Percentiles rank a stretch among this genome's conserved stretches.
phyloP scores from a whole-genome alignment of 35 echinoderm and acorn worm species.

The Hemicentrotus pulcherrimus region DNA sequence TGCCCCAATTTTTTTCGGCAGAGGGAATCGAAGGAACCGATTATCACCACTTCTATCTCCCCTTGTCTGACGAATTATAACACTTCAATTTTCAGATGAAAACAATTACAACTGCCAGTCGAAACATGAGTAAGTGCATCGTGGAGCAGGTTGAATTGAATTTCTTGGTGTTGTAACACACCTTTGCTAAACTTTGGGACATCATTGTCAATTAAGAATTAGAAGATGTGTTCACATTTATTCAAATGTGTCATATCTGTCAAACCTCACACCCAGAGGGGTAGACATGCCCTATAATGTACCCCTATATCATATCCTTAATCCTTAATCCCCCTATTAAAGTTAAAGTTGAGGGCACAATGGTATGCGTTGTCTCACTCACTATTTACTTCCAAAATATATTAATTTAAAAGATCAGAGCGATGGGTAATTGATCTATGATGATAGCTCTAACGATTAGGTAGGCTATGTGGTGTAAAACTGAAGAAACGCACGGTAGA shows the following conservation, averaged over 20 bases:
- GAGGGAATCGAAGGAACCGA: background rate
- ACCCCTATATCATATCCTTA: no score
- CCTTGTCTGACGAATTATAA: background rate
- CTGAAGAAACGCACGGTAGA: no score
- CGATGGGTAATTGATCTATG: background rate
- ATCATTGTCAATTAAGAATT: no score
- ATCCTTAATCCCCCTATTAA: no score
- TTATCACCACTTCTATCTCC: background rate
- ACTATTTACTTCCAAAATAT: no score
- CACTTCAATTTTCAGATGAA: background rate
- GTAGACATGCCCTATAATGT: no score
- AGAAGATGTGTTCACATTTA: no score
- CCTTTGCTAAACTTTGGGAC: no score
- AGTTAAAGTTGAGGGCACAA: no score
- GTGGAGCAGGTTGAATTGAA: background rate
- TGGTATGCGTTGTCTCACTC: no score
- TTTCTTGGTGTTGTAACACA: background rate
- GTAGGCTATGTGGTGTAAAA: no score
- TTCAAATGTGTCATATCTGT: background rate
- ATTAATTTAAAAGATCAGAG: background rate
- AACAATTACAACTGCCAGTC: background rate
- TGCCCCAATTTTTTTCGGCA: background rate
- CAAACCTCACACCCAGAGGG: background rate
- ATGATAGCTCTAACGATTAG: no score
- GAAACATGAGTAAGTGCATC: background rate